A percentile compares a stretch with the other conserved stretches of the same genome.
These are phyloP conservation scores for Pterostichus niger DNA, from an alignment of 2,888 invertebrate genomes.

Conservation along the genomic window DNA sequence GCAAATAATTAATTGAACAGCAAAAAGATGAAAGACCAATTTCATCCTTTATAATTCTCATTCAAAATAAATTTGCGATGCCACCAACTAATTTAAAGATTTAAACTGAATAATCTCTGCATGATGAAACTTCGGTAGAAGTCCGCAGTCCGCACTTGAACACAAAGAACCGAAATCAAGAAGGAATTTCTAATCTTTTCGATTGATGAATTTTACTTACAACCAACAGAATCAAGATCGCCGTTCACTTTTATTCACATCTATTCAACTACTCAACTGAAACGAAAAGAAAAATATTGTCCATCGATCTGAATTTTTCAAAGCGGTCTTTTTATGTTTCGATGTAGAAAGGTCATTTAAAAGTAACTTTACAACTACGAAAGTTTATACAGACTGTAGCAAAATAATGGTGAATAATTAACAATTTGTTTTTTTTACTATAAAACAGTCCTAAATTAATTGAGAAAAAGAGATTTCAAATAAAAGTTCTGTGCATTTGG, in stretches of 20 bases:
- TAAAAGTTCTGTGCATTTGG: too few species aligned
- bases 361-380: too few species aligned
- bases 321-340: neutral
- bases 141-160: too few species aligned
- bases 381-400: too few species aligned
- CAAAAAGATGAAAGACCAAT: neutral
- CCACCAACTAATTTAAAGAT: neutral
- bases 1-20: too few species aligned
- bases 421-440: too few species aligned
- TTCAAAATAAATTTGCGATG: neutral
- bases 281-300: constrained; percentile 19
- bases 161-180: constrained; percentile 5
- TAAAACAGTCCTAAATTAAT: too few species aligned
- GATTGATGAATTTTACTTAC: constrained; percentile 46
- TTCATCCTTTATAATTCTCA: neutral
- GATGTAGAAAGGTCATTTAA: too few species aligned
- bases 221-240: neutral
- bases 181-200: constrained; percentile 50
- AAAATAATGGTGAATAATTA: too few species aligned
- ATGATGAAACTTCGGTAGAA: neutral
- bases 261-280: neutral
- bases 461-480: too few species aligned
- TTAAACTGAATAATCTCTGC: neutral
- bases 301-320: neutral
- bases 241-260: constrained; percentile 22